Conservation (phyloP, 1,140 invertebrate species). For the Papilio aristodemus region DNA sequence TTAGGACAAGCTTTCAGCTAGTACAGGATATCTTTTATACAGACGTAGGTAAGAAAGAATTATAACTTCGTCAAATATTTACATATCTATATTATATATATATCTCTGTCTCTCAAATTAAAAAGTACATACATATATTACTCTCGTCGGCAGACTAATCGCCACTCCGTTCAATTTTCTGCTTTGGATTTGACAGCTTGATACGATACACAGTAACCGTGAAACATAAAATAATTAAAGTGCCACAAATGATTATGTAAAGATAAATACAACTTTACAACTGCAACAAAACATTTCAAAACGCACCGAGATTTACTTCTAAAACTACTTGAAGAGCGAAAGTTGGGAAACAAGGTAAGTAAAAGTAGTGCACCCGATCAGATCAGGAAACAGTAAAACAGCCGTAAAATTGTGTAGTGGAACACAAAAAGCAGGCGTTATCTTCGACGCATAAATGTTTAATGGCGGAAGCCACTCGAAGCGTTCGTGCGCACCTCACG, state of each 20-base stretch:
- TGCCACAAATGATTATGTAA: constrained; percentile 2
- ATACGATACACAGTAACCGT: no score
- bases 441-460: constrained; percentile 73
- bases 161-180: no score
- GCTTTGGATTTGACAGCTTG: no score
- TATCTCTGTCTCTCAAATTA: no score
- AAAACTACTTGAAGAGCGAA: constrained; percentile 51
- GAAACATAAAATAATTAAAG: neutral
- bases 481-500: constrained; percentile 55
- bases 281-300: constrained; percentile 25
- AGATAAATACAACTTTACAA: constrained; percentile 18
- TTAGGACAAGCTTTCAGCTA: no score
- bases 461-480: constrained; percentile 62
- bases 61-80: no score
- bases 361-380: constrained; percentile 51
- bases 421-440: constrained; percentile 71
- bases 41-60: no score
- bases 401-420: constrained; percentile 64
- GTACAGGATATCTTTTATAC: no score
- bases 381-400: constrained; percentile 70
- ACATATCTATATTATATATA: no score
- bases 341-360: constrained; percentile 63
- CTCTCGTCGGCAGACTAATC: no score
- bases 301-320: constrained; percentile 45
- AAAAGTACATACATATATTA: no score